These are phyloP conservation scores for Cichlasoma orientale DNA, from an alignment of 2,797 vertebrate genomes.

Conservation along the genomic window DNA sequence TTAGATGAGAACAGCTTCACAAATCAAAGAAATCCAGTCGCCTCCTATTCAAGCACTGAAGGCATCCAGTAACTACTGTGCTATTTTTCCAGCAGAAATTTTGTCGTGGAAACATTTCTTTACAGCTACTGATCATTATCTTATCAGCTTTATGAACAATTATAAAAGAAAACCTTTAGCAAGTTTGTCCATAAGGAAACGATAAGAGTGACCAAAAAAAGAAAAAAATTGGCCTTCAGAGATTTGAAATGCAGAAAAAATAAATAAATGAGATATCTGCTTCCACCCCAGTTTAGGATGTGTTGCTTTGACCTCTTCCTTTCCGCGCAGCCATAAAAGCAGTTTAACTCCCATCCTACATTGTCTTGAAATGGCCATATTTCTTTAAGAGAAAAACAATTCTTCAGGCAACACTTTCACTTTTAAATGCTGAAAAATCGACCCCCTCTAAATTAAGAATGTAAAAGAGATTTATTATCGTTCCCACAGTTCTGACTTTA, in stretches of 20 bases:
- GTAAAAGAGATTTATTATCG: too few relatives aligned
- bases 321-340: not conserved
- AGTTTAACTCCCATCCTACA: rapidly evolving
- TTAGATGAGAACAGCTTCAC: not conserved
- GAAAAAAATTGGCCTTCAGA: not conserved
- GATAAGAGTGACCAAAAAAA: not conserved
- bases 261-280: not conserved
- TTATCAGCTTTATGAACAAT: too few relatives aligned
- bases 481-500: too few relatives aligned
- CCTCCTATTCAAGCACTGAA: not conserved
- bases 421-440: too few relatives aligned
- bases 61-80: not conserved
- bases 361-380: not conserved
- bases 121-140: too few relatives aligned
- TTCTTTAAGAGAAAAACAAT: not conserved
- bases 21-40: not conserved
- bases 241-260: not conserved
- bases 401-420: not conserved
- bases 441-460: too few relatives aligned
- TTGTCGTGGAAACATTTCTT: too few relatives aligned
- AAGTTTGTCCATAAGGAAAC: not conserved
- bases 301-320: not conserved
- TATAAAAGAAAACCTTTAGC: too few relatives aligned
- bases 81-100: too few relatives aligned
- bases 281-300: not conserved